Evolutionary conservation across 2,797 vertebrate genomes (phyloP).

Genomic region (Menidia menidia): DNA sequence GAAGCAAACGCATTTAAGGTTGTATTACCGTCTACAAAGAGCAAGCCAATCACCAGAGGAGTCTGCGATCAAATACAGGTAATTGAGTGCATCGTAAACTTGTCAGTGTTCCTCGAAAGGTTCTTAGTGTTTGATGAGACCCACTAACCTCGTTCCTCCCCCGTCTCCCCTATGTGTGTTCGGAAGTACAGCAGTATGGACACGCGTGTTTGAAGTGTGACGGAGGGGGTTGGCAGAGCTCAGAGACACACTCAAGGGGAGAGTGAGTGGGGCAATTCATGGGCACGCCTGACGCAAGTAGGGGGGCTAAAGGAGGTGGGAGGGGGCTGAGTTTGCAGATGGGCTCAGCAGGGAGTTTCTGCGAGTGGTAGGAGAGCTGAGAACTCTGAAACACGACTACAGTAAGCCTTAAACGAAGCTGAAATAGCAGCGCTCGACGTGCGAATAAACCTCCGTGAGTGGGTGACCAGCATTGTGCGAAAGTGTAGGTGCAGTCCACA

Average conservation of each 20-base stretch:
- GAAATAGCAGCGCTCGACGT: slow-evolving; percentile 53
- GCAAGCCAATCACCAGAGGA: slow-evolving; percentile 55
- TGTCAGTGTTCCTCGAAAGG: slow-evolving; percentile 58
- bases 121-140: slow-evolving; percentile 68
- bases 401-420: slow-evolving; percentile 47
- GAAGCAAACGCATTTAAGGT: slow-evolving; percentile 13
- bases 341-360: slow-evolving; percentile 56
- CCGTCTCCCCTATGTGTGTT: slow-evolving; percentile 12
- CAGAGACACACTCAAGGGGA: slow-evolving; percentile 59
- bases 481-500: slow-evolving; percentile 15
- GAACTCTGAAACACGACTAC: slow-evolving; percentile 60
- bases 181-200: slow-evolving; percentile 17
- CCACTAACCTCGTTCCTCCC: slow-evolving; percentile 60
- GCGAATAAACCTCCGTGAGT: slow-evolving; percentile 58
- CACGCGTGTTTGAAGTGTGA: slow-evolving; percentile 57
- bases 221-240: slow-evolving; percentile 49
- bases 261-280: slow-evolving; percentile 66
- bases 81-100: slow-evolving; percentile 76
- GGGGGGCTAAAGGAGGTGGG: slow-evolving; percentile 38
- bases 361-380: slow-evolving; percentile 54
- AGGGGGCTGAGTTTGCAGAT: slow-evolving; percentile 63
- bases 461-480: slow-evolving; percentile 9
- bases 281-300: slow-evolving; percentile 62
- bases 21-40: slow-evolving; percentile 17
- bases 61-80: slow-evolving; percentile 75